Evolutionary conservation across 2,797 vertebrate genomes (phyloP).

Genomic region (Acanthurus leucopareius): DNA sequence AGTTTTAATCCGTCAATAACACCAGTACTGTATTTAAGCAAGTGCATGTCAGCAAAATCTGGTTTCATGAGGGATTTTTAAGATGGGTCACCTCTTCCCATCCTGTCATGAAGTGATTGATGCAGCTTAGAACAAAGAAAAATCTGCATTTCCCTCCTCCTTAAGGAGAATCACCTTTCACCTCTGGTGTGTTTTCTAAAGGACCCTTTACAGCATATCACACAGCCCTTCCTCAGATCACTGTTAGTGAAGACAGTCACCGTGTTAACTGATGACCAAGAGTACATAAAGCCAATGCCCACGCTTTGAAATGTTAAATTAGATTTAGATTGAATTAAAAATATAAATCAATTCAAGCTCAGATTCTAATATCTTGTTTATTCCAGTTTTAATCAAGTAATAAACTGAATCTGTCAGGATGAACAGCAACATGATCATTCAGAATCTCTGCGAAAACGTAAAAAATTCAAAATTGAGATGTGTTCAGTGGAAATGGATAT

Average conservation of each 20-base stretch:
- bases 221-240: not conserved
- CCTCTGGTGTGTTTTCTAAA: not conserved
- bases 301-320: not conserved
- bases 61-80: conserved; percentile 12
- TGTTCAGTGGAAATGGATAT: not conserved
- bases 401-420: not conserved
- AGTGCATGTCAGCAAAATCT: conserved; percentile 28
- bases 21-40: conserved; percentile 2
- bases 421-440: too few species aligned
- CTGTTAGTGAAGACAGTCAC: not conserved
- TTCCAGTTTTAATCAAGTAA: not conserved
- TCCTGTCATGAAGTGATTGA: conserved; percentile 36
- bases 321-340: not conserved
- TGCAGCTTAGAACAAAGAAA: conserved; percentile 27
- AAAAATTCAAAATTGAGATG: not conserved
- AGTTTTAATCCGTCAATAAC: conserved; percentile 18
- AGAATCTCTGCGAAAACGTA: too few species aligned
- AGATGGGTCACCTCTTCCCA: conserved; percentile 21
- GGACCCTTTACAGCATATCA: not conserved
- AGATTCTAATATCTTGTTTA: fast-evolving
- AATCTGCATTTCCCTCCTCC: conserved; percentile 22
- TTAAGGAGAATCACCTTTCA: conserved; percentile 16
- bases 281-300: not conserved
- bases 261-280: not conserved
- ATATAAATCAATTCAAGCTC: not conserved